A percentile compares a stretch with the other conserved stretches of the same genome.
Evolutionary conservation across 2,113 vertebrate genomes (phyloP).

Genomic region (Castor canadensis): DNA sequence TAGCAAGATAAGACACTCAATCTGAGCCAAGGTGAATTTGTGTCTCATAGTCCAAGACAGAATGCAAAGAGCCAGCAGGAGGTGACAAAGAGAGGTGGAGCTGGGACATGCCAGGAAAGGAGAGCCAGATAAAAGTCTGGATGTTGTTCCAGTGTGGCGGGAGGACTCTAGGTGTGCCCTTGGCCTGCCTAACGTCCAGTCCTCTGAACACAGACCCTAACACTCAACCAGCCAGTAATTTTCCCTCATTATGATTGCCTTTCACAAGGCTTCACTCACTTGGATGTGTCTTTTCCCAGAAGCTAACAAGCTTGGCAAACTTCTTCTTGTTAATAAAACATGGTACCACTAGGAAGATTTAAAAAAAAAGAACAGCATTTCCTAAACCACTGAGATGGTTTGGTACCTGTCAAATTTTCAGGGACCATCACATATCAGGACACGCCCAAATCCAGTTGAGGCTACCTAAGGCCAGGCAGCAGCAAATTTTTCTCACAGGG

Average conservation of each 20-base stretch:
- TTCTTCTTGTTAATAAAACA: constrained; percentile 35
- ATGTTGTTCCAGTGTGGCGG: rapidly evolving
- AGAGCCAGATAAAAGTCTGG: neutral
- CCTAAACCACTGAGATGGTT: neutral
- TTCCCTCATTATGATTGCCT: neutral
- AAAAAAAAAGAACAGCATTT: neutral
- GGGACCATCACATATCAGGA: neutral
- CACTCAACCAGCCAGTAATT: neutral
- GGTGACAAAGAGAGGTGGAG: neutral
- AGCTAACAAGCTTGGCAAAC: constrained; percentile 69
- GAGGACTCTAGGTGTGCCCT: neutral
- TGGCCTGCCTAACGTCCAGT: neutral
- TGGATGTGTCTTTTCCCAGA: constrained; percentile 50
- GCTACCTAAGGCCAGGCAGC: constrained; percentile 71
- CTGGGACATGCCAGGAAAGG: no score
- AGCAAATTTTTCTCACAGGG: constrained; percentile 66
- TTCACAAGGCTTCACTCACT: constrained; percentile 11
- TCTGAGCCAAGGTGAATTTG: neutral
- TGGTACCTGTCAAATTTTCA: constrained; percentile 28
- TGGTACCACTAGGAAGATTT: neutral
- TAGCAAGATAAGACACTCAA: neutral
- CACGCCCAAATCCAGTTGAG: neutral
- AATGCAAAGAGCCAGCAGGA: neutral
- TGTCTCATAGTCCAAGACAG: neutral
- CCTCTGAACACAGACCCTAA: neutral